phyloP scores from a whole-genome alignment of 1,140 invertebrate species.

The Brachionus angularis region DNA sequence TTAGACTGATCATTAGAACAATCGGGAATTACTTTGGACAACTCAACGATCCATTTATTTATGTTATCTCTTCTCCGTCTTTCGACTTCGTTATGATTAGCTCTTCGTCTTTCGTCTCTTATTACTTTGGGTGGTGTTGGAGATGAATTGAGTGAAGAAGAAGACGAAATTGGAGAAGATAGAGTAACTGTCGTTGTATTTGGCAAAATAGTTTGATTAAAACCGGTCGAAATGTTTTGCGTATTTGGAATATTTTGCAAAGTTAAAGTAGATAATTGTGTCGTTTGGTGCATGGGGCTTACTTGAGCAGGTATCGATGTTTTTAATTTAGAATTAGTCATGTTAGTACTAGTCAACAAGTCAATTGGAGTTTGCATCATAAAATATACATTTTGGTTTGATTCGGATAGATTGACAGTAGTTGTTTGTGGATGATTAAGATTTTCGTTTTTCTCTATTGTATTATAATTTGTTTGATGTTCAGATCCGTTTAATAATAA shows the following conservation, averaged over 20 bases:
- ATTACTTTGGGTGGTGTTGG: slow-evolving; percentile 46
- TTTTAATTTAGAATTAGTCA: background rate
- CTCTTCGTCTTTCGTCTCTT: slow-evolving; percentile 57
- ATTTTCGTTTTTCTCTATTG: background rate
- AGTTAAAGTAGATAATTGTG: slow-evolving; percentile 3
- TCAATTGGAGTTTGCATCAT: slow-evolving; percentile 40
- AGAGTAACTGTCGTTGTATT: slow-evolving; percentile 30
- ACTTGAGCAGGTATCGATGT: background rate
- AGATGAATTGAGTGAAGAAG: slow-evolving; percentile 3
- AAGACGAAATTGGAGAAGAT: background rate
- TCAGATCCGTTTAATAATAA: background rate
- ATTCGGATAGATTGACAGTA: slow-evolving; percentile 9
- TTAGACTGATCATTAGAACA: slow-evolving; percentile 53
- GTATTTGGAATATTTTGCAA: slow-evolving; percentile 13
- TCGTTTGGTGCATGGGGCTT: background rate
- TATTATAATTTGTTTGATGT: background rate
- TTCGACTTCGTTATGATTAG: slow-evolving; percentile 61
- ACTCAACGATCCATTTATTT: slow-evolving; percentile 87
- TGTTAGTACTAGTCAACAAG: background rate
- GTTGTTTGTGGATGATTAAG: background rate
- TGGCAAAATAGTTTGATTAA: background rate
- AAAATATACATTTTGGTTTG: slow-evolving; percentile 34
- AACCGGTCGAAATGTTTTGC: background rate
- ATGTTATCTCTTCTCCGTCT: slow-evolving; percentile 75
- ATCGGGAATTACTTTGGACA: slow-evolving; percentile 71